These are phyloP conservation scores for Drosophila miranda DNA, from an alignment of 1,140 invertebrate species.

Conservation along the genomic window DNA sequence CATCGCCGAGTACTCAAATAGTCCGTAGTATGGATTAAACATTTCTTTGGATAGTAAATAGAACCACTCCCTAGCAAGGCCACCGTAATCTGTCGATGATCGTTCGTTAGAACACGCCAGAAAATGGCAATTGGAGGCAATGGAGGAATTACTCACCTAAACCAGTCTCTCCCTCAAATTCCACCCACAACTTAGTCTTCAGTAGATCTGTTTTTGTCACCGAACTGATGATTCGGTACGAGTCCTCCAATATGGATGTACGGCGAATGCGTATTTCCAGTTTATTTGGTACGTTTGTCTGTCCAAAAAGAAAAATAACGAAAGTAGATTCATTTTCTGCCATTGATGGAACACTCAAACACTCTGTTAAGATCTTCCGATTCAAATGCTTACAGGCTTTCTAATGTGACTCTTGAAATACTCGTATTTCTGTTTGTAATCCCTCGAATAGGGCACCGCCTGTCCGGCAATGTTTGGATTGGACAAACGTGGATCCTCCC, in stretches of 20 bases:
- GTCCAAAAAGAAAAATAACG: conserved; percentile 17
- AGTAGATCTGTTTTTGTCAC: conserved; percentile 93
- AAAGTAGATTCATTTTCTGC: conserved; percentile 17
- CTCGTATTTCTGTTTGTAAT: conserved; percentile 99
- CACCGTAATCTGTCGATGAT: conserved; percentile 92
- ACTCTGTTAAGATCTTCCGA: neutral
- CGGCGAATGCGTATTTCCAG: conserved; percentile 97
- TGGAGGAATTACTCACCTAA: conserved; percentile 60
- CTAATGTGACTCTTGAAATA: conserved; percentile 97
- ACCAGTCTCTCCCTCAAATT: conserved; percentile 98
- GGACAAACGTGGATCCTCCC: conserved; percentile 98
- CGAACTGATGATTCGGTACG: conserved; percentile 94
- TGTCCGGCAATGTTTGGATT: conserved; percentile 98
- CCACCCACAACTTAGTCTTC: conserved; percentile 99
- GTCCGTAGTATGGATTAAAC: conserved; percentile 99
- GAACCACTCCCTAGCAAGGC: conserved; percentile 98
- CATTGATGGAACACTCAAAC: conserved; percentile 1
- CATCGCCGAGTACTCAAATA: conserved; percentile 99
- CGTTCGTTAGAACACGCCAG: too few relatives aligned
- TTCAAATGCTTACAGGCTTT: conserved; percentile 91
- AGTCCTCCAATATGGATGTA: conserved; percentile 97
- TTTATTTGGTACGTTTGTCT: conserved; percentile 98
- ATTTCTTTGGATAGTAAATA: conserved; percentile 99
- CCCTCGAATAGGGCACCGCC: conserved; percentile 97
- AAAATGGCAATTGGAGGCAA: neutral